Conservation (phyloP, 2,113 vertebrate genomes). For the Mus pahari region DNA sequence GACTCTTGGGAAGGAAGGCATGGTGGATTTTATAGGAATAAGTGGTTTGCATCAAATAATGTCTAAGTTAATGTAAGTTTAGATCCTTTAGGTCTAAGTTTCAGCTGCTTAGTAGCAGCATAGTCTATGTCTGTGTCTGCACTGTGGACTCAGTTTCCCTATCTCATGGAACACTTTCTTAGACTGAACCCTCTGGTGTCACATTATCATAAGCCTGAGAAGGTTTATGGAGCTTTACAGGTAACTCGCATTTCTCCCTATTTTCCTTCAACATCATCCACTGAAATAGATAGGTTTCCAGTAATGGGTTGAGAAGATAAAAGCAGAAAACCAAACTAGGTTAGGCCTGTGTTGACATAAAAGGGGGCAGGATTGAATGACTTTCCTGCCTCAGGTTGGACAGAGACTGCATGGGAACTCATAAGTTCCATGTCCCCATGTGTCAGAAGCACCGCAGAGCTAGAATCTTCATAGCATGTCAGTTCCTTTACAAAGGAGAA, state of each 20-base stretch:
- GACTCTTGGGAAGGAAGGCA: background rate
- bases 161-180: background rate
- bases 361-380: background rate
- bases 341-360: background rate
- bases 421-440: too few species aligned
- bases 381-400: background rate
- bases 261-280: background rate
- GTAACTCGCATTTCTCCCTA: background rate
- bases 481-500: background rate
- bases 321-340: background rate
- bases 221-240: background rate
- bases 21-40: background rate
- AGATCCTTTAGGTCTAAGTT: background rate
- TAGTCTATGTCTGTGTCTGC: background rate
- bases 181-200: background rate
- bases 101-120: background rate
- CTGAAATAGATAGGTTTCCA: background rate
- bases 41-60: background rate
- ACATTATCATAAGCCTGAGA: background rate
- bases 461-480: background rate
- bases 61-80: background rate
- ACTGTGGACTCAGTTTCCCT: background rate
- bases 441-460: too few species aligned
- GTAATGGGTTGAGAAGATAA: background rate
- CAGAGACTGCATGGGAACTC: background rate